Conservation (phyloP, 2,888 invertebrate genomes). For the Lumbricus terrestris region DNA sequence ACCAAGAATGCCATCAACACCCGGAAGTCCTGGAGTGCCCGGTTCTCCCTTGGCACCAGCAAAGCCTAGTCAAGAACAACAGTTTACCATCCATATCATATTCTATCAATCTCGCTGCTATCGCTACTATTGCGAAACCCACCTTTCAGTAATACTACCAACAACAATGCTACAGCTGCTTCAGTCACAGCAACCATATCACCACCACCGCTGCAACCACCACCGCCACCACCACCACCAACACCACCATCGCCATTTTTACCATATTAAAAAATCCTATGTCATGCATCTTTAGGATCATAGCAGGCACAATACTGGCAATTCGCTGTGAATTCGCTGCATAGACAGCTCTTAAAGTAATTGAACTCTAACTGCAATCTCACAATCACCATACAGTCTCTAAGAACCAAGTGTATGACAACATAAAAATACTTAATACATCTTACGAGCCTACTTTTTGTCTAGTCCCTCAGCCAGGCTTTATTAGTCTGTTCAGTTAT, state of each 20-base stretch:
- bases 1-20: conserved; percentile 23
- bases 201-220: neutral
- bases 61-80: neutral
- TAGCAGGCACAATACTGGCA: neutral
- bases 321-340: neutral
- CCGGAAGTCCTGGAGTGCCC: conserved; percentile 24
- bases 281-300: neutral
- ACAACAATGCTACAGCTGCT: too few relatives aligned
- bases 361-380: neutral
- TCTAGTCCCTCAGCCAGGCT: neutral
- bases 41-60: conserved; percentile 17
- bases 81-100: neutral
- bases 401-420: neutral
- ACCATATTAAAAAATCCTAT: too few relatives aligned
- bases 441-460: too few relatives aligned
- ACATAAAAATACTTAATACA: too few relatives aligned
- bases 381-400: neutral
- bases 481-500: neutral
- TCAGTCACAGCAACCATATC: neutral
- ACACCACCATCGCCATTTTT: neutral
- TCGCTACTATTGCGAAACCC: neutral
- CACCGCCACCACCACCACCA: neutral
- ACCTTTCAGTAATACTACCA: neutral
- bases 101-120: neutral
- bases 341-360: neutral